These are phyloP conservation scores for Diachasmimorpha longicaudata DNA, from an alignment of 1,140 invertebrate genomes.

Conservation along the genomic window DNA sequence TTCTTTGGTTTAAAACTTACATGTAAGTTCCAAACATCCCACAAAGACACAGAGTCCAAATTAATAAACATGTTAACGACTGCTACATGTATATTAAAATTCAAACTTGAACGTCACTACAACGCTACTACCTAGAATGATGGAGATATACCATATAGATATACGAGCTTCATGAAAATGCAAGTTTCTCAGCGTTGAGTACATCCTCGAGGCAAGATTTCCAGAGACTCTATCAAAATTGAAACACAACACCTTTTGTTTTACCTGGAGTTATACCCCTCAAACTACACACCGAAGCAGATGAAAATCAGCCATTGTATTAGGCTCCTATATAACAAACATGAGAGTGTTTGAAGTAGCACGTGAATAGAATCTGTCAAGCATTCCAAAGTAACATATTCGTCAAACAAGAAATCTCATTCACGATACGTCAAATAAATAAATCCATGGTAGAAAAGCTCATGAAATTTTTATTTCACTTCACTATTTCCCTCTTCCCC, in stretches of 20 bases:
- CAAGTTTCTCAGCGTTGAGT: conserved; percentile 28
- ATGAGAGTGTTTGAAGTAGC: neutral
- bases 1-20: conserved; percentile 21
- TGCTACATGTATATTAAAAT: neutral
- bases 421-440: neutral
- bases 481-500: neutral
- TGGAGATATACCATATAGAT: conserved; percentile 12
- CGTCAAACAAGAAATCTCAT: neutral
- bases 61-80: neutral
- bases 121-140: conserved; percentile 29
- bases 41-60: neutral
- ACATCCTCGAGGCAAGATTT: conserved; percentile 34
- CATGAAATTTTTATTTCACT: conserved; percentile 1
- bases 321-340: neutral
- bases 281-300: neutral
- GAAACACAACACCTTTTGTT: conserved; percentile 47
- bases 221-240: conserved; percentile 46
- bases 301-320: neutral
- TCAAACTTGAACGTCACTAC: conserved; percentile 24
- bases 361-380: neutral
- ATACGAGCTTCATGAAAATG: conserved; percentile 39
- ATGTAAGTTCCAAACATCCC: neutral
- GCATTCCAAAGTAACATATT: neutral
- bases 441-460: neutral
- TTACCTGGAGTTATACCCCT: conserved; percentile 4